Conservation (phyloP, 2,113 vertebrate species). For the Elanus axillaris region DNA sequence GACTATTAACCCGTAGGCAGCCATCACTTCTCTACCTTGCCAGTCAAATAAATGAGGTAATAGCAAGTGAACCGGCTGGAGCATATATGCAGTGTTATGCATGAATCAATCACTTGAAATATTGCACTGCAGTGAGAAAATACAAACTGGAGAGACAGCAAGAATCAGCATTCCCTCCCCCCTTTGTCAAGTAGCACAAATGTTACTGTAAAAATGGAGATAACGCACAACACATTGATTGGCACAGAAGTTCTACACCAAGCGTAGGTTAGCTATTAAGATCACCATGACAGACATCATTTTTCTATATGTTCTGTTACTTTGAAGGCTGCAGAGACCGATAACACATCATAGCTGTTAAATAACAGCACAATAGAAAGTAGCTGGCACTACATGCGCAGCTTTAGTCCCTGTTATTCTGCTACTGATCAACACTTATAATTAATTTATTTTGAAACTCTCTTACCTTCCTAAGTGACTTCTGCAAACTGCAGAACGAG, state of each 20-base stretch:
- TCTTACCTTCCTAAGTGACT: not conserved
- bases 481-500: not conserved
- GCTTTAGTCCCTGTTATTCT: not conserved
- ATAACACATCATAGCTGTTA: not conserved
- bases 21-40: not conserved
- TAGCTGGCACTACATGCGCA: not conserved
- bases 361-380: not conserved
- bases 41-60: not conserved
- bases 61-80: not conserved
- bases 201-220: not conserved
- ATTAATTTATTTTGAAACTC: not conserved
- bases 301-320: not conserved
- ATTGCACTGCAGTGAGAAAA: not conserved
- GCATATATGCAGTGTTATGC: not conserved
- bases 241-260: not conserved
- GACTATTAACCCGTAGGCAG: not conserved
- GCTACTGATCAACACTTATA: not conserved
- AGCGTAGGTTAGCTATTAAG: not conserved
- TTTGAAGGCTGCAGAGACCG: not conserved
- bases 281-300: not conserved
- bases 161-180: not conserved
- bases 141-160: not conserved
- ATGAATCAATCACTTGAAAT: not conserved
- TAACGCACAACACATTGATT: not conserved
- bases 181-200: not conserved